Base-by-base conservation (phyloP, 1,140 invertebrate species). In the Liolophura sinensis region DNA sequence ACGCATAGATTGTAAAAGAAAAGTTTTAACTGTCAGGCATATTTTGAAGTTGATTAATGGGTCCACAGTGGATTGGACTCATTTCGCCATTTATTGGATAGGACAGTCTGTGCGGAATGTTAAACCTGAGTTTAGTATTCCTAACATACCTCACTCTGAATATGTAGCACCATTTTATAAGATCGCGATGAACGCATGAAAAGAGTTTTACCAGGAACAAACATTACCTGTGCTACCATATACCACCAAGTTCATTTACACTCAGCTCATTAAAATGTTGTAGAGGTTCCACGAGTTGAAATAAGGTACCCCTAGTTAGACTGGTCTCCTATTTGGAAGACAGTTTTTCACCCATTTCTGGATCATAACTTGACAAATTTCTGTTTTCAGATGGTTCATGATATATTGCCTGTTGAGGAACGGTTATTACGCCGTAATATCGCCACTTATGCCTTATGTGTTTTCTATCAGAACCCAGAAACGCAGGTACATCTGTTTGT, bases 61-160 rank as follows among this genome's bases (percentile, higher is more conserved):
- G n/a, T 18, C 27, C 54, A n/a, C 57, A n/a, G 27, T 61, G 18
- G 54, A 60, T 46, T 69, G 57, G 60, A 20, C 11, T 9, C 62
- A 47, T 67, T 64, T 69, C 31, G 27, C 58, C 15, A 54, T 58
- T 16, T 72, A 69, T 50, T 72, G 70, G 70, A 46, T 69, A 0
- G 52, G 67, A 22, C 25, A 65, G 18, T 15, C 18, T 46, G 60
- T 72, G 15, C 52, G 67, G 22, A 18, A 69, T 48, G 61, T 54
- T 48, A 54, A 66, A 48, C 11, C 54, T 24, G 3, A 1, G 48
- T 52, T 72, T 20, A 22, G 46, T 9, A 47, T n/a, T 0, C 61
- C 64, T 52, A 48, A 27, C 46, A 22, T 27, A 25, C 70, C 70
- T 16, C 62, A 71, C 49, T 58, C 57, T 54, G 60, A 68, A 11